Evolutionary conservation across 2,113 vertebrate genomes (phyloP), one percentile per base, ranked within the genome.

Genomic region (Pangasianodon hypophthalmus): DNA sequence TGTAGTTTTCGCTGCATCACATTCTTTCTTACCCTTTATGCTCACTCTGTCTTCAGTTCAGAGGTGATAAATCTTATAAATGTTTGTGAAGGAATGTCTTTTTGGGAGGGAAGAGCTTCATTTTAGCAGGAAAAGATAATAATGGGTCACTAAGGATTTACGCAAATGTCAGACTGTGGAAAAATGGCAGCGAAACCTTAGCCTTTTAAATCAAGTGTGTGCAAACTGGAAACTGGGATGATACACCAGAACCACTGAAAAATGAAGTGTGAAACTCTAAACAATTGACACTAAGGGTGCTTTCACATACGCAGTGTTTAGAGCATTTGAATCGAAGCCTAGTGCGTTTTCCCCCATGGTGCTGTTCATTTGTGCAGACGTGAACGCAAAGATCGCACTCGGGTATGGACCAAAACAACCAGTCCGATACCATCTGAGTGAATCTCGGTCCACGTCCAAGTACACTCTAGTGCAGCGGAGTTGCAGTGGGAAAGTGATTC

Each of bases 21-120:
- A n/a, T 86, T 87, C 88, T 90, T 89, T 79, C 58, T 86, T 86
- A 91, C 90, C 90, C 91, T 92, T 92, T 91, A 88, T 81, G 41
- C 71, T 75, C 32, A 19, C 41, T 92, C 89, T 92, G 90, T 92
- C 85, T 88, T 37, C 62, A 37, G n/a, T 50, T 58, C 58, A 13
- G 37, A 24, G 54, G 82, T 58, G 21, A 62, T 85, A 21, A 89
- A 77, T 67, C 54, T 73, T 26, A 24, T 56, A 37, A 58, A 21
- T 69, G 62, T 50, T 19, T 52, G 62, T 88, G 24, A 88, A 88
- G 60, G 44, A 64, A 60, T n/a, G 13, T 60, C 32, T 67, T 50
- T 29, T 24, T 3, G 58, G 75, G 16, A 64, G 41, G 32, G 73
- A 26, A 64, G 41, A 50, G 77, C 50, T 77, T 29, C 44, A 81